Evolutionary conservation across 2,113 vertebrate species (phyloP).

Genomic region (Megalops atlanticus): DNA sequence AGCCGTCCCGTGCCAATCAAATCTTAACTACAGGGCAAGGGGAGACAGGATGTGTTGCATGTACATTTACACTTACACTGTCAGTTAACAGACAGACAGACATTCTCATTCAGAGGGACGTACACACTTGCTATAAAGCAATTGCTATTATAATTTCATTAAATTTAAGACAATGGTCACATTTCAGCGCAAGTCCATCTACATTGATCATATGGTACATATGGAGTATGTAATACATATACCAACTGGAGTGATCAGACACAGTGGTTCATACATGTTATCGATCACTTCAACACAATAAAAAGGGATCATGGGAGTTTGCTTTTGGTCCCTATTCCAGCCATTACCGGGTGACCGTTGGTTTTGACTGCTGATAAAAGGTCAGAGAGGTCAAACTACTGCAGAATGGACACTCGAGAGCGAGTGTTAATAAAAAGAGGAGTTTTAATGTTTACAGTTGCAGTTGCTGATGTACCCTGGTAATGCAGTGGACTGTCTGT

Average conservation of each 20-base stretch:
- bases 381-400: neutral
- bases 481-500: conserved; percentile 25
- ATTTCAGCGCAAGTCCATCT: neutral
- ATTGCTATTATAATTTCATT: too few relatives aligned
- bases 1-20: too few relatives aligned
- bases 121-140: too few relatives aligned
- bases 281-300: neutral
- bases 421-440: conserved; percentile 14
- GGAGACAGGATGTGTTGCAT: too few relatives aligned
- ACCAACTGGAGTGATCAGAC: too few relatives aligned
- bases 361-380: neutral
- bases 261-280: too few relatives aligned
- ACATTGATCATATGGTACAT: conserved; percentile 9
- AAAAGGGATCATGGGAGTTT: neutral
- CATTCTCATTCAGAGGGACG: too few relatives aligned
- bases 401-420: neutral
- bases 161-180: neutral
- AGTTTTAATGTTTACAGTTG: conserved; percentile 31
- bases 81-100: too few relatives aligned
- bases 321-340: neutral
- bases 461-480: conserved; percentile 26
- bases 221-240: conserved; percentile 21
- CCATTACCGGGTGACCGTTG: neutral
- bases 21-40: too few relatives aligned
- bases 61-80: too few relatives aligned